phyloP scores from a whole-genome alignment of 2,888 invertebrate species.

The Germaria angustata region DNA sequence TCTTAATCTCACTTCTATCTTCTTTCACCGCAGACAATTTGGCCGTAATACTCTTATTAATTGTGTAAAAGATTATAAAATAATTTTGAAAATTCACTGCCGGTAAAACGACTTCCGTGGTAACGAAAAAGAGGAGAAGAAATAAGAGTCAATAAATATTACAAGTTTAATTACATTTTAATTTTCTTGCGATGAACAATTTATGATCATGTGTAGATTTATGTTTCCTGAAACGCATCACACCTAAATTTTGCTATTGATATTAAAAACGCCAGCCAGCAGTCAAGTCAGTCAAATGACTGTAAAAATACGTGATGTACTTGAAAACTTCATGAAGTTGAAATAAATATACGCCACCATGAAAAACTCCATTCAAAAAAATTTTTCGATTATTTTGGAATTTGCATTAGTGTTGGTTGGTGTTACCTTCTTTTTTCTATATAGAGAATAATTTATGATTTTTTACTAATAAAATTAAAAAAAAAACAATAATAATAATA shows the following conservation, averaged over 20 bases:
- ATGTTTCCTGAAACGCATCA: slow-evolving; percentile 61
- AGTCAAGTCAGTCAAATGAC: slow-evolving; percentile 4
- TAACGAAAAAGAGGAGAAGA: not conserved
- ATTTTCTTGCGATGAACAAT: slow-evolving; percentile 13
- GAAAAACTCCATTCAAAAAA: slow-evolving; percentile 31
- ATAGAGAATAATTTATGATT: not conserved
- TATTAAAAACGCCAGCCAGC: not conserved
- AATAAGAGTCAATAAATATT: slow-evolving; percentile 10
- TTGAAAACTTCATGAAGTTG: slow-evolving; percentile 51
- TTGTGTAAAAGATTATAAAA: too few relatives aligned
- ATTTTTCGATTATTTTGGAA: not conserved
- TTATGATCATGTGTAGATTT: slow-evolving; percentile 35
- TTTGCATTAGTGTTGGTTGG: not conserved
- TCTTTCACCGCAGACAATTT: too few relatives aligned
- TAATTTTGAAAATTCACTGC: too few relatives aligned
- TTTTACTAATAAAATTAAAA: not conserved
- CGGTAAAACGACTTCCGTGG: too few relatives aligned
- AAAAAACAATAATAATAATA: not conserved
- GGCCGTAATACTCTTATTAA: too few relatives aligned
- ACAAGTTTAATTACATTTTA: not conserved
- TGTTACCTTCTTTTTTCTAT: not conserved
- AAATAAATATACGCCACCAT: slow-evolving; percentile 43
- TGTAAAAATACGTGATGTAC: slow-evolving; percentile 61
- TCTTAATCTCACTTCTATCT: too few relatives aligned
- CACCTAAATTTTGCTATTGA: slow-evolving; percentile 24